phyloP scores from a whole-genome alignment of 2,113 vertebrate species.

The Natator depressus region DNA sequence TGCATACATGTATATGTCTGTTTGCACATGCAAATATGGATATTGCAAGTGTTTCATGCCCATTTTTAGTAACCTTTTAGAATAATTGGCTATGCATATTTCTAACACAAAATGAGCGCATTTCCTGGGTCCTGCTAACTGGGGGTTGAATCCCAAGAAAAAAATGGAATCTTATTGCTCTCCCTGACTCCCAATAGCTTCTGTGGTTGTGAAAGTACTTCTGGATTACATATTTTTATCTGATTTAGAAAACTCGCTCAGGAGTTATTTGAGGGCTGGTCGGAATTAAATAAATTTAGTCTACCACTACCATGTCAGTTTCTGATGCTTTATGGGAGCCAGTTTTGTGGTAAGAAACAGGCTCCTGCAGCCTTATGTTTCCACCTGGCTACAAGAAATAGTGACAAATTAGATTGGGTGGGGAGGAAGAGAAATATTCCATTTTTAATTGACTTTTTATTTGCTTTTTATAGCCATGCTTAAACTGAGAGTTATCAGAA shows the following conservation, averaged over 20 bases:
- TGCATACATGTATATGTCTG: rapidly evolving
- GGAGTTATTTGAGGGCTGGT: background rate
- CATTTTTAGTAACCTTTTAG: background rate
- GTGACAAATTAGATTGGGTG: conserved; percentile 55
- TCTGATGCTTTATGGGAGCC: conserved; percentile 22
- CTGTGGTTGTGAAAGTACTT: background rate
- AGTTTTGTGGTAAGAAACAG: conserved; percentile 44
- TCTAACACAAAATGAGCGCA: rapidly evolving
- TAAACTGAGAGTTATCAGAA: conserved; percentile 75
- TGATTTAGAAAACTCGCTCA: background rate
- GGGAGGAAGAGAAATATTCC: conserved; percentile 68
- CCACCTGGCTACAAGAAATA: conserved; percentile 66
- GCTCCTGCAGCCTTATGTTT: conserved; percentile 54
- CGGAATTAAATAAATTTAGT: background rate
- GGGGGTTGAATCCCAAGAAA: background rate
- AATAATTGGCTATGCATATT: background rate
- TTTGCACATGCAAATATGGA: background rate
- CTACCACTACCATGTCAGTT: background rate
- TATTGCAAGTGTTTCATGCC: background rate
- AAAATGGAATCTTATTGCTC: background rate
- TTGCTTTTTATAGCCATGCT: conserved; percentile 73
- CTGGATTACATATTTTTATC: background rate
- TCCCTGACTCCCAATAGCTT: background rate
- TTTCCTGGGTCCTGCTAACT: background rate
- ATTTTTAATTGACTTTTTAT: conserved; percentile 77